Evolutionary conservation across 2,797 vertebrate genomes (phyloP), one percentile per base, ranked within the genome.

Genomic region (Rhynchonycteris naso): DNA sequence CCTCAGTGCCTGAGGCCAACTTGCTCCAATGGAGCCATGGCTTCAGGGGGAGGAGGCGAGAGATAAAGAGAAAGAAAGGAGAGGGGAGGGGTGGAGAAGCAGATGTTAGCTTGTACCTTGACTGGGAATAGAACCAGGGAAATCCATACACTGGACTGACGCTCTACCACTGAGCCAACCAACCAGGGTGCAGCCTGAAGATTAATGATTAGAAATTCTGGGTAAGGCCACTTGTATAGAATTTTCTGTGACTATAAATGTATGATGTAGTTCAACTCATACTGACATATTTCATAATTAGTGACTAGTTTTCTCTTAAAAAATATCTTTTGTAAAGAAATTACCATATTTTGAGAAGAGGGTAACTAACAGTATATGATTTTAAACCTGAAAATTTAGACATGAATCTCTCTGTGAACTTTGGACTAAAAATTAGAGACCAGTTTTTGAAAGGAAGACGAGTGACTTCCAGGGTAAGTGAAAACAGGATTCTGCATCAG

Each of bases 301-400:
- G 52, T 78, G 24, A 78, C n/a, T 35, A 56, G n/a, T 93, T 90
- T 92, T 56, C 35, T 85, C 14, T 87, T 54, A 35, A 71, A 54
- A 87, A 88, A 71, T 38, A 87, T 58, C 14, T 18, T 80, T 90
- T 75, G 4, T 38, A 33, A 87, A 92, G 22, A 66, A 83, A 43
- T 43, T 30, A 81, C 26, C 12, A 38, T 28, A 50, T 50, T 86
- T 78, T 50, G 69, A 74, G 52, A 24, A 47, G 54, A 87, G 24
- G 56, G 19, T 56, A 63, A 66, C 38, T 80, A 58, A 69, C 69
- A 7, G 19, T n/a, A 38, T 61, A 0, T 72, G 72, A 56, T 30
- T 59, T 93, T 91, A 74, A 74, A 75, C 19, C 63, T 81, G 76
- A 93, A 81, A 72, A 52, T 65, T 30, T 68, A 68, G 54, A 33